Evolutionary conservation across 2,888 invertebrate species (phyloP).

Genomic region (Lissocephala sabroskyi): DNA sequence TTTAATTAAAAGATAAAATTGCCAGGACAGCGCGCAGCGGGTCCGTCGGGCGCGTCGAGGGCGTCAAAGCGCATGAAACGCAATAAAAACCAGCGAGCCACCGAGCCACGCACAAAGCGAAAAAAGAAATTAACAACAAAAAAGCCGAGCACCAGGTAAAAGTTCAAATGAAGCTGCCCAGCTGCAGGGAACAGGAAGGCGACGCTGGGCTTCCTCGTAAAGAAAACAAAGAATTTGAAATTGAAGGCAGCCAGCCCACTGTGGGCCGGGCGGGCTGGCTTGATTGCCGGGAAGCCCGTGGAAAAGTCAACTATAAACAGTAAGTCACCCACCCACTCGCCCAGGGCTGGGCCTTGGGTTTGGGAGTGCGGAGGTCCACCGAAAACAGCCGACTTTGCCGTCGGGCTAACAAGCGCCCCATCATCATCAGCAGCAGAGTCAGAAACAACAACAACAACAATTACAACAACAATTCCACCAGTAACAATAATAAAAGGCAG

Average conservation of each 20-base stretch:
- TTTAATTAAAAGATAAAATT: slow-evolving; percentile 62
- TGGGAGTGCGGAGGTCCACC: too few species aligned
- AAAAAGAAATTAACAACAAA: slow-evolving; percentile 50
- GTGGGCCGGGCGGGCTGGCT: too few species aligned
- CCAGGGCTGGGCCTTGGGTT: too few species aligned
- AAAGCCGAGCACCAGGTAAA: slow-evolving; percentile 1
- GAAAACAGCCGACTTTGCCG: too few species aligned
- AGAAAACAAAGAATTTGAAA: too few species aligned
- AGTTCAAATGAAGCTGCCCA: background rate
- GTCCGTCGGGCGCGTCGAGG: slow-evolving; percentile 9
- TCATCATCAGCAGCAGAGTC: slow-evolving; percentile 1
- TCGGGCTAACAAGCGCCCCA: too few species aligned
- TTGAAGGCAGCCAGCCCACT: too few species aligned
- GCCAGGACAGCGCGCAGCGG: slow-evolving; percentile 14
- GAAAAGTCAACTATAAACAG: too few species aligned
- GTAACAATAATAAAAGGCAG: background rate
- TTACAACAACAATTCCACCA: slow-evolving; percentile 7
- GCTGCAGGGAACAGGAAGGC: background rate
- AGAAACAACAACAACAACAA: slow-evolving; percentile 2
- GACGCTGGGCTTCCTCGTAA: too few species aligned
- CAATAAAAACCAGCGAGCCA: slow-evolving; percentile 14
- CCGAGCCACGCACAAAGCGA: slow-evolving; percentile 14
- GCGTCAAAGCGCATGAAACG: slow-evolving; percentile 51
- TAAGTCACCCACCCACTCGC: too few species aligned
- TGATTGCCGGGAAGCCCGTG: too few species aligned